Conservation (phyloP, 2,888 invertebrate species). For the Baccha elongata region DNA sequence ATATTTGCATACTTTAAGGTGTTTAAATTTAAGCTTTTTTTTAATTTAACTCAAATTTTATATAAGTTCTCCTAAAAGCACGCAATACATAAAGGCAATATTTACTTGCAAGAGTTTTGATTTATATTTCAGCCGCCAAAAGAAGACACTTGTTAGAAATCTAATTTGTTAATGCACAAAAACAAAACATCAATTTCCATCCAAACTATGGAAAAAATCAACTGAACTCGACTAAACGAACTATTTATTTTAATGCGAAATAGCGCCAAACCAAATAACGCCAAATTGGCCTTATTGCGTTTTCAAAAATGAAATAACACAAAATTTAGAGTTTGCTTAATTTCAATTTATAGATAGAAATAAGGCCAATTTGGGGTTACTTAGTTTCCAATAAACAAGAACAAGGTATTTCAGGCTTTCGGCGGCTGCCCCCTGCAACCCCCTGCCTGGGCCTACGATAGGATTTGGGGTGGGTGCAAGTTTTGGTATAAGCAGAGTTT, state of each 20-base stretch:
- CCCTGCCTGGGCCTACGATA: too few relatives aligned
- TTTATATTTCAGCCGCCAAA: background rate
- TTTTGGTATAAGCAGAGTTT: too few relatives aligned
- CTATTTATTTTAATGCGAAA: background rate
- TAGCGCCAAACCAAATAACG: too few relatives aligned
- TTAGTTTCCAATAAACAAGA: too few relatives aligned
- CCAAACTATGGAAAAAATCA: background rate
- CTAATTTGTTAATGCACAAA: background rate
- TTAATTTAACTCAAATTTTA: background rate
- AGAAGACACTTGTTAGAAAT: background rate
- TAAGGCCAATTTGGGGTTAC: too few relatives aligned
- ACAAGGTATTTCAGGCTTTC: too few relatives aligned
- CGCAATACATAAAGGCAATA: background rate
- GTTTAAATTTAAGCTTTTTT: background rate
- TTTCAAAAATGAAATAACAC: too few relatives aligned
- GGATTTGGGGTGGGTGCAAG: too few relatives aligned
- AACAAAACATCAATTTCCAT: conserved; percentile 1
- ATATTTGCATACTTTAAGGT: background rate
- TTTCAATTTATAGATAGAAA: too few relatives aligned
- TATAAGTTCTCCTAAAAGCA: background rate
- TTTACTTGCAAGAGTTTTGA: background rate
- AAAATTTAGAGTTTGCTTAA: too few relatives aligned
- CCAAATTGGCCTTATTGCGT: too few relatives aligned
- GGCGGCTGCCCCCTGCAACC: too few relatives aligned
- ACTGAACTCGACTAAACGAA: background rate